Evolutionary conservation across 2,113 vertebrate genomes (phyloP).

Genomic region (Caretta caretta): DNA sequence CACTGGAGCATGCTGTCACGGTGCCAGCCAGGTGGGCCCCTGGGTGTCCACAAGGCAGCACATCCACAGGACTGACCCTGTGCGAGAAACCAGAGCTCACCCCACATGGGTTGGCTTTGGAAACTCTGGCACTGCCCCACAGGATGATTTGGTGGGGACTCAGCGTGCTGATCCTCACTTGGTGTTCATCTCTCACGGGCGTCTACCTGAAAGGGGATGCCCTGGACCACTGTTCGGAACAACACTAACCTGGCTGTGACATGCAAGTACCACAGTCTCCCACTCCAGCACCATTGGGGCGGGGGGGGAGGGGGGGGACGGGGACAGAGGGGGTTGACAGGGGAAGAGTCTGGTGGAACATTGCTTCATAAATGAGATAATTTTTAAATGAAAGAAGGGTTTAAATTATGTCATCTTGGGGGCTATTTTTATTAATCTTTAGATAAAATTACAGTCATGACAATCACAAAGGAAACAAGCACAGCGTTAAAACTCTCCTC

Average conservation of each 20-base stretch:
- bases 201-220: not conserved
- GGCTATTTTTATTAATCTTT: not conserved
- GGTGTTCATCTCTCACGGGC: not conserved
- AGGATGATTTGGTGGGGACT: not conserved
- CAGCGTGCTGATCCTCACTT: not conserved
- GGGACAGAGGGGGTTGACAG: too few relatives aligned
- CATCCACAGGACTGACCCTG: not conserved
- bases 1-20: not conserved
- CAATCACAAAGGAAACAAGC: not conserved
- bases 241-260: not conserved
- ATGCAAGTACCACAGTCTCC: not conserved
- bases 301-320: accelerated
- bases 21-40: not conserved
- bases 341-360: not conserved
- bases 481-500: not conserved
- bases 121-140: not conserved
- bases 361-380: not conserved
- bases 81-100: not conserved
- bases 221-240: not conserved
- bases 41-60: not conserved
- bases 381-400: not conserved
- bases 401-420: not conserved
- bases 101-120: too few relatives aligned
- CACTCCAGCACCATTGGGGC: not conserved
- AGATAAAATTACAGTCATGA: not conserved